Conservation (phyloP, 2,888 invertebrate species). For the Argynnis bischoffii region DNA sequence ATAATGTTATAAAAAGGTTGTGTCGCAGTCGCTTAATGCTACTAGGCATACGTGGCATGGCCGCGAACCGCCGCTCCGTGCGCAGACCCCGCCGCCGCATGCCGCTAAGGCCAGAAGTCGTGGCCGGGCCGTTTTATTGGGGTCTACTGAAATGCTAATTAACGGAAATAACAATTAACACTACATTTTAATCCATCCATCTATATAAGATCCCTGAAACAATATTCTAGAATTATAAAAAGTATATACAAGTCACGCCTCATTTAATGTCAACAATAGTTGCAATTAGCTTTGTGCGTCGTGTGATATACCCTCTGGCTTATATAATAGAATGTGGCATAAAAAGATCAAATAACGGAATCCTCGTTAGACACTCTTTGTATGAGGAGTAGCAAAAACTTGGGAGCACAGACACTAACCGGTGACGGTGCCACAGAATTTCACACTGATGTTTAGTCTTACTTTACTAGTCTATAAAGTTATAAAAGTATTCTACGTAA, state of each 20-base stretch:
- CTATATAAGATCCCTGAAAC: no score
- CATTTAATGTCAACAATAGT: constrained; percentile 33
- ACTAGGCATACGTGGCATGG: no score
- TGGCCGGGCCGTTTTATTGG: no score
- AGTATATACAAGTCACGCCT: constrained; percentile 22
- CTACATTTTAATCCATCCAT: no score
- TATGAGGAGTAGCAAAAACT: constrained; percentile 48
- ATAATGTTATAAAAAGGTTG: no score
- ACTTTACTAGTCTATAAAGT: constrained; percentile 54
- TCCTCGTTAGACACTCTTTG: constrained; percentile 46
- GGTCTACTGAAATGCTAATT: no score
- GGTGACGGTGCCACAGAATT: constrained; percentile 54
- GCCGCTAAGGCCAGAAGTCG: no score
- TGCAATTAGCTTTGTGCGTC: constrained; percentile 27
- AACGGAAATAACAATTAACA: no score
- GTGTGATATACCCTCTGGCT: constrained; percentile 30
- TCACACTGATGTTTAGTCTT: constrained; percentile 62
- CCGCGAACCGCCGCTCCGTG: no score
- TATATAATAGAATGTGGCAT: constrained; percentile 32
- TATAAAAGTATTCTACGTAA: no score
- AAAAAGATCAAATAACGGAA: constrained; percentile 49
- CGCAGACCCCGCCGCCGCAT: no score
- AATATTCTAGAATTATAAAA: not conserved
- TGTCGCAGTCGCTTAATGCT: no score
- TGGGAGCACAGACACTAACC: constrained; percentile 45